Evolutionary conservation across 2,797 vertebrate genomes (phyloP).

Genomic region (Melopsittacus undulatus): DNA sequence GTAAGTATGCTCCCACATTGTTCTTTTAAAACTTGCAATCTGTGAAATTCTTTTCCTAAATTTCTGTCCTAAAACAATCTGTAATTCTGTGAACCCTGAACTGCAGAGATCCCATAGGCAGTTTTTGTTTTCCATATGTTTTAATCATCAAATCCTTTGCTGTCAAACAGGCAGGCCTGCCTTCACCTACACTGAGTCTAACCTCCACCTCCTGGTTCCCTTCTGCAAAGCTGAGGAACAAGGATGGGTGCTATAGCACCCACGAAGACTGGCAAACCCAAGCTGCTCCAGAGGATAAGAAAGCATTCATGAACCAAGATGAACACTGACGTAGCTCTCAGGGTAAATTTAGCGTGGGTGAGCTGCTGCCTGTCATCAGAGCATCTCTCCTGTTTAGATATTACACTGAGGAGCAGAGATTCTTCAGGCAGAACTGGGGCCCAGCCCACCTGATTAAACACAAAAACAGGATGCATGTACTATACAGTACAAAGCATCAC

Average conservation of each 20-base stretch:
- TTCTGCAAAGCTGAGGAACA: background rate
- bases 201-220: background rate
- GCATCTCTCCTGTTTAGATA: background rate
- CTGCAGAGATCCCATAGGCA: background rate
- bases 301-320: background rate
- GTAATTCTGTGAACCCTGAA: background rate
- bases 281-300: background rate
- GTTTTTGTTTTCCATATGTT: background rate
- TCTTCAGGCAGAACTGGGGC: background rate
- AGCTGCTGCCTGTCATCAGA: background rate
- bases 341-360: background rate
- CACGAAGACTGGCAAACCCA: background rate
- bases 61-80: background rate
- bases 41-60: background rate
- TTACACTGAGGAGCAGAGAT: background rate
- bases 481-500: background rate
- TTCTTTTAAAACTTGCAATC: constrained; percentile 27
- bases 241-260: rapidly evolving
- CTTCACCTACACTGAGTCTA: background rate
- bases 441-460: background rate
- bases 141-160: background rate
- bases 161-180: background rate
- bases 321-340: background rate
- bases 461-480: background rate
- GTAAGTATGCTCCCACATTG: constrained; percentile 12